A percentile compares a stretch with the other conserved stretches of the same genome.
Conservation (phyloP, 1,140 invertebrate genomes). For the Bursaphelenchus mucronatus region DNA sequence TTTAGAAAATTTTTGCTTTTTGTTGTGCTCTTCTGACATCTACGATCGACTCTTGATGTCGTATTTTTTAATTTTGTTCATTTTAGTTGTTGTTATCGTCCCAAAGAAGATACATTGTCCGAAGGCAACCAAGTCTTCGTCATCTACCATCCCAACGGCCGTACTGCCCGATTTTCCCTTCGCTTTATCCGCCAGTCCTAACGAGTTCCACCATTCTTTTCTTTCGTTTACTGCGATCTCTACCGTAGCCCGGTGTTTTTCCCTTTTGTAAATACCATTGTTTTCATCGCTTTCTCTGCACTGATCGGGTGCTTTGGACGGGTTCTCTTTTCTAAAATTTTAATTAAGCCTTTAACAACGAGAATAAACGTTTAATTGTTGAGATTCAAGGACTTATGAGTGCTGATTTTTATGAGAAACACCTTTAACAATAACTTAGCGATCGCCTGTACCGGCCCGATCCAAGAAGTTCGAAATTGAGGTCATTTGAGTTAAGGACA, state of each 20-base stretch:
- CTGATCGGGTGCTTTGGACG: too few species aligned
- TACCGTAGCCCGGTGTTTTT: not conserved
- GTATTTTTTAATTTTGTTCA: constrained; percentile 6
- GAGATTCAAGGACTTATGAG: not conserved
- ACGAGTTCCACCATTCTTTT: constrained; percentile 8
- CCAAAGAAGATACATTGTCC: constrained; percentile 59
- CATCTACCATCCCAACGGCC: constrained; percentile 59
- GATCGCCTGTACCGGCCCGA: too few species aligned
- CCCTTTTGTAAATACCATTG: not conserved
- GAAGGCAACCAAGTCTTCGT: constrained; percentile 59
- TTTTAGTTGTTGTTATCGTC: constrained; percentile 59
- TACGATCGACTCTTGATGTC: not conserved
- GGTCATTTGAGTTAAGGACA: not conserved
- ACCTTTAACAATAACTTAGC: too few species aligned
- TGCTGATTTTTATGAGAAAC: not conserved
- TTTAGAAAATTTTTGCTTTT: not conserved
- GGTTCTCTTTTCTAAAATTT: not conserved
- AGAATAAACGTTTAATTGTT: constrained; percentile 1
- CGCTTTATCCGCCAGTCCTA: constrained; percentile 54
- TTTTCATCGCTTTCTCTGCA: not conserved
- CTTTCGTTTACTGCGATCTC: constrained; percentile 1
- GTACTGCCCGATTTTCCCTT: constrained; percentile 59
- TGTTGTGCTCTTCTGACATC: not conserved
- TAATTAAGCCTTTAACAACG: not conserved
- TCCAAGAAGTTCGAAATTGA: too few species aligned